Base-by-base conservation (phyloP, 37 sponge, comb jelly and placozoan species). In the Halichondria panicea region DNA sequence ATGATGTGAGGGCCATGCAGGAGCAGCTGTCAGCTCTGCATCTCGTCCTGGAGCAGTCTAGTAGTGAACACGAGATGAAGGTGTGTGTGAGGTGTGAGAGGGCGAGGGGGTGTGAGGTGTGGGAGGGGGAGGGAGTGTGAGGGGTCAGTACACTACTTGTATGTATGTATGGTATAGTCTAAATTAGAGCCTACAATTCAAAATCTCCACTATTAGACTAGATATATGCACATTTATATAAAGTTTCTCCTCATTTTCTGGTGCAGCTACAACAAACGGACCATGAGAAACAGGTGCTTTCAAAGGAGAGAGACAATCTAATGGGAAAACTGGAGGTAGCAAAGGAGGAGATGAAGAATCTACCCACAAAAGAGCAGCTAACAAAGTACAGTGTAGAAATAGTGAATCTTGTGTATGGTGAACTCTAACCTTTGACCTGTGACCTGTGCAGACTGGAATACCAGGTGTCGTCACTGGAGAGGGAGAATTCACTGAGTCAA, bases 1-100 rank as follows among this genome's bases (percentile, higher is more conserved):
- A 89, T 74, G 89, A 89, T 74, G 80, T 89, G 63, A 71, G 74
- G 44, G 89, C 84, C 22, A 28, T 89, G 63, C 84, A 83, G 40
- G 79, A 83, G 43, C 76, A 89, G 70, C 84, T 89, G 39, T 83
- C 89, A 25, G 71, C 80, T 0, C 70, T 89, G 30, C 89, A 89
- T 36, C 37, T 83, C 12, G 34, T 83, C 36, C 43, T 89, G 80
- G 89, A 89, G 52, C 72, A 83, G 70, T 50, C 67, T 25, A 38
- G 62, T 3, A 18, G 43, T 22, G 80, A 89, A 19, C 68, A 74
- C 39, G 75, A 83, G 30, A 77, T 30, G 50, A 35, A 72, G 54
- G 24, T 83, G 34, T 55, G n/a, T n/a, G n/a, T n/a, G n/a, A n/a
- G n/a, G n/a, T n/a, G n/a, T n/a, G n/a, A n/a, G n/a, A n/a, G n/a